Conservation (phyloP, 2,113 vertebrate species). For the Actenoides hombroni region DNA sequence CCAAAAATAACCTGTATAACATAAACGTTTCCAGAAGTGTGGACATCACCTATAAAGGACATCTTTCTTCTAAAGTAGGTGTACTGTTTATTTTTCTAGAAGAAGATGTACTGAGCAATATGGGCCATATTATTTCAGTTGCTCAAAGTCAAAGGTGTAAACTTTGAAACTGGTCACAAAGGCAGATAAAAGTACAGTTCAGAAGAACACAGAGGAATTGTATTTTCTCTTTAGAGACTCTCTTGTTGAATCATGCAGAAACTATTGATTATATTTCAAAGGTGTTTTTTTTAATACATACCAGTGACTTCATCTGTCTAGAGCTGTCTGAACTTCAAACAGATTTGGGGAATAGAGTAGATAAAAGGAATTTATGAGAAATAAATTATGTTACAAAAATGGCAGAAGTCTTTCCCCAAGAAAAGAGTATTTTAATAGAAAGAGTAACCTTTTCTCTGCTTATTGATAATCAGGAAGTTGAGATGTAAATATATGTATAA, state of each 20-base stretch:
- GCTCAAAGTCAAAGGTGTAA: background rate
- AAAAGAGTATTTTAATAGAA: background rate
- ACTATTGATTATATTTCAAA: conserved; percentile 65
- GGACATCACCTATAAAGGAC: background rate
- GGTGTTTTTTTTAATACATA: background rate
- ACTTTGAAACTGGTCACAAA: background rate
- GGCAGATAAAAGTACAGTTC: background rate
- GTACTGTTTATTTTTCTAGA: background rate
- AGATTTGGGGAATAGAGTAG: conserved; percentile 13
- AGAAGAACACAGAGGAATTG: background rate
- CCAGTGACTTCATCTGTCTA: conserved; percentile 38
- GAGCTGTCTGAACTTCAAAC: conserved; percentile 50
- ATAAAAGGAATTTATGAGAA: conserved; percentile 34
- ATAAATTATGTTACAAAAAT: conserved; percentile 31
- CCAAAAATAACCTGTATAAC: background rate
- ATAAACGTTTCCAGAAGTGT: background rate
- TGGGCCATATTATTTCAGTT: background rate
- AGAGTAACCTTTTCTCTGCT: background rate
- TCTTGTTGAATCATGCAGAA: conserved; percentile 54
- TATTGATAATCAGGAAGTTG: background rate
- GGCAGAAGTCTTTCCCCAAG: background rate
- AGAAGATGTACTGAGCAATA: background rate
- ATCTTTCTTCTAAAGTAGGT: background rate
- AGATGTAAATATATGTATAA: background rate
- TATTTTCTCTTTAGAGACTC: conserved; percentile 21